phyloP scores from a whole-genome alignment of 2,888 invertebrate genomes.

The Chymomyza caudatula region DNA sequence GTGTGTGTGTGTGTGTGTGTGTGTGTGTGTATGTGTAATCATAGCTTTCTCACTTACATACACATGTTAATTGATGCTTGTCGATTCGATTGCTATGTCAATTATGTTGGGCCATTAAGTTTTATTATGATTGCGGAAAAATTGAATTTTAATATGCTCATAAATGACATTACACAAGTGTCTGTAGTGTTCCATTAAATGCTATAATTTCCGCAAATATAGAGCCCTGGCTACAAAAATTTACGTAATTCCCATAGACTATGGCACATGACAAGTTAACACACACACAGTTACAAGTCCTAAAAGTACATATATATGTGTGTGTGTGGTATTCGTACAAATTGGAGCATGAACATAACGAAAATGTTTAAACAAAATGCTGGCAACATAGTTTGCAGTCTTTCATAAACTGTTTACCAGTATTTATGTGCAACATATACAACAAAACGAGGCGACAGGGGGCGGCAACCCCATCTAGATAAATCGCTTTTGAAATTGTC shows the following conservation, averaged over 20 bases:
- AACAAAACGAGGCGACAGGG: background rate
- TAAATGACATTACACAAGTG: background rate
- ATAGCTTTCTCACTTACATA: background rate
- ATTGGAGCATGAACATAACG: constrained; percentile 31
- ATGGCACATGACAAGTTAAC: background rate
- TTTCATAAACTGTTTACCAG: background rate
- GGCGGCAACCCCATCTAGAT: constrained; percentile 18
- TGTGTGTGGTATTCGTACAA: constrained; percentile 10
- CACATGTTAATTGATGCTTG: background rate
- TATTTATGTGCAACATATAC: background rate
- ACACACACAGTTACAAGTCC: background rate
- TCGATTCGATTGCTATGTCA: background rate
- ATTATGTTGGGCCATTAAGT: background rate
- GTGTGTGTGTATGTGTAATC: background rate
- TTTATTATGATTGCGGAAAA: background rate
- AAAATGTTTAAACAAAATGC: background rate
- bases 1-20: background rate
- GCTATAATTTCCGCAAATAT: background rate
- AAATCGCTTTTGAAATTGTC: constrained; percentile 55
- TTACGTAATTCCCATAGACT: background rate
- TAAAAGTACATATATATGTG: background rate
- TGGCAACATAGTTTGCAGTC: background rate
- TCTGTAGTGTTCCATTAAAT: background rate
- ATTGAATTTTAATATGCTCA: background rate
- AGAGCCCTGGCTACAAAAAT: background rate